A percentile compares a stretch with the other conserved stretches of the same genome.
phyloP scores from a whole-genome alignment of 2,113 vertebrate genomes.

The Pseudorectes ferrugineus region DNA sequence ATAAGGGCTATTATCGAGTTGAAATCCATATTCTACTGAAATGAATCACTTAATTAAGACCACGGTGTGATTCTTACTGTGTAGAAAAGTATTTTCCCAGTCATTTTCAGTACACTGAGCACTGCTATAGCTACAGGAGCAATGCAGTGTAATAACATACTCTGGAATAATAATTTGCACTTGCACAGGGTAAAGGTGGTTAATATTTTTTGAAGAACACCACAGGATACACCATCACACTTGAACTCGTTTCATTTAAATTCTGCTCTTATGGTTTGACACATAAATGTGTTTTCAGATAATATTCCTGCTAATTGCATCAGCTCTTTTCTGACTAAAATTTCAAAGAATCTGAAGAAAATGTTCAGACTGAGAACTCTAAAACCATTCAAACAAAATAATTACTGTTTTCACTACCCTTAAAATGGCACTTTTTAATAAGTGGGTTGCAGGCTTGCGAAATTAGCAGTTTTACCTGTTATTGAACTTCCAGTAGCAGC shows the following conservation, averaged over 20 bases:
- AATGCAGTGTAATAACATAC: slow-evolving; percentile 10
- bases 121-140: neutral
- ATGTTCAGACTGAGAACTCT: neutral
- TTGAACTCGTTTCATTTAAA: neutral
- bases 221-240: neutral
- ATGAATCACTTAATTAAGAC: slow-evolving; percentile 55
- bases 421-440: neutral
- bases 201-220: slow-evolving; percentile 16
- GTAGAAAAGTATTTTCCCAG: slow-evolving; percentile 2
- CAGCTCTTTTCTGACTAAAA: neutral
- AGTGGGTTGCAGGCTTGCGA: neutral
- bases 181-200: neutral
- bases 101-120: slow-evolving; percentile 12
- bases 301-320: neutral
- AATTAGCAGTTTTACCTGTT: neutral
- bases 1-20: slow-evolving; percentile 26
- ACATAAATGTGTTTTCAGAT: neutral
- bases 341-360: neutral
- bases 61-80: neutral
- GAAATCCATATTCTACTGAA: slow-evolving; percentile 49
- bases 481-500: neutral
- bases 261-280: neutral
- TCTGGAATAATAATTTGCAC: slow-evolving; percentile 26
- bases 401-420: neutral
- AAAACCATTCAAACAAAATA: neutral